Conservation (phyloP, 2,797 vertebrate genomes). For the Pangasius krempfi region DNA sequence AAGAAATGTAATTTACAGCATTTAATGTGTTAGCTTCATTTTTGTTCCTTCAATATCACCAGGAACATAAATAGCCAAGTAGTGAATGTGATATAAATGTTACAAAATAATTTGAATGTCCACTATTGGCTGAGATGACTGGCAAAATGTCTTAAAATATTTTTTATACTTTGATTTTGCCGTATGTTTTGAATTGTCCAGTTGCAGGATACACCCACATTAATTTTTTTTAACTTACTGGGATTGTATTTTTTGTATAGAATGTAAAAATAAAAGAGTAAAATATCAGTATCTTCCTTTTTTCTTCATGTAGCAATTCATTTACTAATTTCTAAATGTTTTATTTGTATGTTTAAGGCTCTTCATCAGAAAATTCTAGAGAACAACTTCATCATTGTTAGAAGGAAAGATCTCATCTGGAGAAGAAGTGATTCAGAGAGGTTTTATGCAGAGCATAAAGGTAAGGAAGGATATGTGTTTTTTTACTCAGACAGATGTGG, state of each 20-base stretch:
- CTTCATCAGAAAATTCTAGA: slow-evolving; percentile 87
- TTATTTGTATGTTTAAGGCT: slow-evolving; percentile 71
- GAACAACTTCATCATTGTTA: slow-evolving; percentile 84
- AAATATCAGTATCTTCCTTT: neutral
- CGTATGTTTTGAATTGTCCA: neutral
- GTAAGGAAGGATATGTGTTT: slow-evolving; percentile 62
- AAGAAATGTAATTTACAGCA: neutral
- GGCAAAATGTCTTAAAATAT: neutral
- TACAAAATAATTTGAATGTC: neutral
- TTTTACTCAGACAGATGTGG: neutral
- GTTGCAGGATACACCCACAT: neutral
- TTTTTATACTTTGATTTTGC: neutral
- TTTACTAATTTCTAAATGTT: neutral
- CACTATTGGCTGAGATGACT: neutral
- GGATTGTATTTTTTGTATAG: neutral
- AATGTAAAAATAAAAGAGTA: neutral
- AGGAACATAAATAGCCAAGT: neutral
- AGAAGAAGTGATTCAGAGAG: slow-evolving; percentile 78
- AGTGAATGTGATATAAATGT: neutral
- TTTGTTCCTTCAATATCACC: neutral
- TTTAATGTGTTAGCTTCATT: neutral
- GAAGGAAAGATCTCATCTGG: slow-evolving; percentile 82
- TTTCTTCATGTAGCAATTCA: neutral
- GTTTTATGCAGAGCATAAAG: slow-evolving; percentile 90
- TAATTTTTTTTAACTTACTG: neutral